Percentiles rank a stretch among this genome's conserved stretches.
These are phyloP conservation scores for Camelus dromedarius DNA, from an alignment of 2,113 vertebrate genomes.

Conservation along the genomic window DNA sequence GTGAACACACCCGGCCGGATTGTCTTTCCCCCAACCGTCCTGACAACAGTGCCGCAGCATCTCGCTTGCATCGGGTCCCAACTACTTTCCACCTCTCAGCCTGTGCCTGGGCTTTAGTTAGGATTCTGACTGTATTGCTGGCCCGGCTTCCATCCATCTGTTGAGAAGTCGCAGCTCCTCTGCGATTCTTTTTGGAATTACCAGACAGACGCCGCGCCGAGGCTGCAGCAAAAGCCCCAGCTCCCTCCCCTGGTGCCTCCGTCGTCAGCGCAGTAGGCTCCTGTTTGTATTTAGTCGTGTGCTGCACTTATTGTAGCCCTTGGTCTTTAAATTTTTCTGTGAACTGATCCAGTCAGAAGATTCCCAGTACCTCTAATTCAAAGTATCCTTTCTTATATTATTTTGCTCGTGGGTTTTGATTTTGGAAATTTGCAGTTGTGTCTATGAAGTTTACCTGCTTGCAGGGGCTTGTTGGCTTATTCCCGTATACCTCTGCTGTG, in stretches of 20 bases:
- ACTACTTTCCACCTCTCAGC: constrained; percentile 49
- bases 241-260: constrained; percentile 45
- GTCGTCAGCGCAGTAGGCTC: neutral
- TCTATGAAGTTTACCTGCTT: neutral
- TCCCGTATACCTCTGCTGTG: neutral
- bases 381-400: neutral
- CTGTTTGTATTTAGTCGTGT: constrained; percentile 54
- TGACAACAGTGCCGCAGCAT: neutral
- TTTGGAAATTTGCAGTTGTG: neutral
- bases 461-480: neutral
- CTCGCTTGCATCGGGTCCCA: neutral
- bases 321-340: constrained; percentile 20
- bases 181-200: constrained; percentile 79
- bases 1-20: neutral
- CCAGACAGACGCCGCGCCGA: constrained; percentile 66
- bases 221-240: constrained; percentile 68
- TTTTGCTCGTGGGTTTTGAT: neutral
- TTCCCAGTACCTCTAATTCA: neutral
- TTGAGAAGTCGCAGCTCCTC: constrained; percentile 78
- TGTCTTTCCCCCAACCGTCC: neutral
- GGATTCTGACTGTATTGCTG: constrained; percentile 44
- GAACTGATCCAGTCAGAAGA: constrained; percentile 23
- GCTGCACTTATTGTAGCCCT: neutral
- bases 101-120: constrained; percentile 54
- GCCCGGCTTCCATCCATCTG: constrained; percentile 79